These are phyloP conservation scores for Crax fasciolata DNA, from an alignment of 2,797 vertebrate genomes.

Conservation along the genomic window DNA sequence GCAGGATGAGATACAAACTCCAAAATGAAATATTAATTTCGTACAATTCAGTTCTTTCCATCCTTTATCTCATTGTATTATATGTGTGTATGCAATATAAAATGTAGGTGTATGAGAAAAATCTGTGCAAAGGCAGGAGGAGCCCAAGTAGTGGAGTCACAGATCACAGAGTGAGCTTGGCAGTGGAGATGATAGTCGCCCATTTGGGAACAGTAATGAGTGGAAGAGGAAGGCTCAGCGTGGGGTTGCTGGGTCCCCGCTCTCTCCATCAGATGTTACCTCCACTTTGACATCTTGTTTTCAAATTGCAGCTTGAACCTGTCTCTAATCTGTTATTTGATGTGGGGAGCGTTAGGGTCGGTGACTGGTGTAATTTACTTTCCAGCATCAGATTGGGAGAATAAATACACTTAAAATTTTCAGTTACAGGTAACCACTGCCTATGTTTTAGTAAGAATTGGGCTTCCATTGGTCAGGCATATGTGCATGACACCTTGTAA, in stretches of 20 bases:
- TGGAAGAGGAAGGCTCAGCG: background rate
- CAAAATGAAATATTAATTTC: background rate
- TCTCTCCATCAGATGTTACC: background rate
- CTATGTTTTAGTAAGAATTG: background rate
- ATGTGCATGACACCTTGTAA: fast-evolving
- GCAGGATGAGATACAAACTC: background rate
- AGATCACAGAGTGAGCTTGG: background rate
- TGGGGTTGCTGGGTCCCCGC: background rate
- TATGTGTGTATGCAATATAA: fast-evolving
- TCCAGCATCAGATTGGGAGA: background rate
- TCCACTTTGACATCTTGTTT: background rate
- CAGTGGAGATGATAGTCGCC: background rate
- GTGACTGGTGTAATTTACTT: background rate
- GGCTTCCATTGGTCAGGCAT: background rate
- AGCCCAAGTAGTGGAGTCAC: background rate
- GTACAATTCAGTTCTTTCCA: background rate
- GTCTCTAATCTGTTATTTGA: background rate
- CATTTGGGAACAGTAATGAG: background rate
- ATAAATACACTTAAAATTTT: background rate
- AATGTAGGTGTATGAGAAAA: background rate
- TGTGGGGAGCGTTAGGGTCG: background rate
- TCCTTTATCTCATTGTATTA: background rate
- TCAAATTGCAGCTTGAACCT: background rate
- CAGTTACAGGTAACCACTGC: background rate
- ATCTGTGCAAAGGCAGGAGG: background rate